Evolutionary conservation across 2,888 invertebrate genomes (phyloP), one percentile per base, ranked within the genome.

Genomic region (Conchocele bisecta): DNA sequence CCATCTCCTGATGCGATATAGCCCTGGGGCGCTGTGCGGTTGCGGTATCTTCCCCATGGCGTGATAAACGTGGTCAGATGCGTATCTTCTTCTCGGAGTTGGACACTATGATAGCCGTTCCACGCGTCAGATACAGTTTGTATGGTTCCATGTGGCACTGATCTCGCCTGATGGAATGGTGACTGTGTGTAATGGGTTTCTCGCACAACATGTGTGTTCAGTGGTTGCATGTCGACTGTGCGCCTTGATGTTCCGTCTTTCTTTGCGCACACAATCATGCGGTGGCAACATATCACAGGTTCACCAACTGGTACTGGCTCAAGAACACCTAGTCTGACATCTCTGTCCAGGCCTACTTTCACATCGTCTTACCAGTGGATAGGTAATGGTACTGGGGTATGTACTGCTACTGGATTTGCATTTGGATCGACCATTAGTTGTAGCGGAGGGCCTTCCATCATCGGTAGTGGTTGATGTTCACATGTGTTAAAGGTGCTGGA

Each of bases 171-270:
- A 31, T 76, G 75, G 64, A 83, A 83, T 11, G 81, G 73, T 3
- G 77, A 80, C 29, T 64, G 76, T 7, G 75, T 80, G 65, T 82
- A 73, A 48, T 75, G 79, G 1, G 77, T 82, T 39, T 82, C 81
- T 2, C 81, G 28, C 0, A 50, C 48, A 0, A 75, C 77, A 59
- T 79, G 72, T 2, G 46, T 50, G 31, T 83, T 82, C 15, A 76
- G 70, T 3, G 78, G 39, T 37, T 83, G 82, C 22, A 83, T 53
- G 48, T 81, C 79, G 33, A 81, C 46, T 15, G 73, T 81, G 9
- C 76, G 59, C 0, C 79, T 13, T n/a, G 77, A 73, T n/a, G 33
- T 24, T 4, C 53, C 53, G n/a, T 11, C 37, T 31, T 58, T 56
- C 41, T 64, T 64, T 1, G 56, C 56, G 24, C 70, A 79, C 2